These are phyloP conservation scores for Protodeltote pygarga DNA, from an alignment of 2,888 invertebrate genomes.

Conservation along the genomic window DNA sequence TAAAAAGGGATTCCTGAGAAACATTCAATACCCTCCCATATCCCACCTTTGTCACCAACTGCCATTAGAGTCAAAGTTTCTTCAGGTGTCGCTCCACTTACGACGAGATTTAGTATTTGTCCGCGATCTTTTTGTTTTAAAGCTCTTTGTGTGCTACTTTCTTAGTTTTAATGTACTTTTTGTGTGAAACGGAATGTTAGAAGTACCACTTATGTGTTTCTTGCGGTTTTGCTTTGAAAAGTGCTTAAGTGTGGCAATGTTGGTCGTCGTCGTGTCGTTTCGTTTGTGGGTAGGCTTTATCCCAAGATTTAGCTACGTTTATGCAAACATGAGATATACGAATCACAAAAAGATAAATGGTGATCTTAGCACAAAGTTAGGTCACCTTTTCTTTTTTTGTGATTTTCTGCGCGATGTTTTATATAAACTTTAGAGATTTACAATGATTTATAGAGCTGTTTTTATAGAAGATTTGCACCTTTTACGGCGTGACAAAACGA, in stretches of 20 bases:
- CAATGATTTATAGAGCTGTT: no score
- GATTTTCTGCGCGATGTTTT: no score
- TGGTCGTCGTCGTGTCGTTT: not conserved
- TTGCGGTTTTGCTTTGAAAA: constrained; percentile 22
- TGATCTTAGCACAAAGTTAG: no score
- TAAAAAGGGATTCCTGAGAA: no score
- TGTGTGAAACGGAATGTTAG: constrained; percentile 37
- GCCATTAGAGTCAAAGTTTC: constrained; percentile 36
- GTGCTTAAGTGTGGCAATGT: constrained; percentile 7
- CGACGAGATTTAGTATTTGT: constrained; percentile 41
- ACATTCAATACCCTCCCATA: constrained; percentile 21
- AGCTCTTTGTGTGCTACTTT: constrained; percentile 30
- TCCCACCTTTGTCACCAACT: constrained; percentile 35
- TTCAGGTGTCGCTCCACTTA: constrained; percentile 41
- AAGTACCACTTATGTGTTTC: constrained; percentile 40
- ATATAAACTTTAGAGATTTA: no score
- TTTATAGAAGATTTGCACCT: no score
- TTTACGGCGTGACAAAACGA: no score
- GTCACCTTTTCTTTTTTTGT: no score
- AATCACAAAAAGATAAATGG: no score
- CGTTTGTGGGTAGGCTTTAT: not conserved
- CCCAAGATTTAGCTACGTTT: not conserved
- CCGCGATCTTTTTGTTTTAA: constrained; percentile 47
- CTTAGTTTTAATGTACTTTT: constrained; percentile 53
- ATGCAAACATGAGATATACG: no score